Conservation (phyloP, 2,797 vertebrate species). For the Epinephelus malabaricus region DNA sequence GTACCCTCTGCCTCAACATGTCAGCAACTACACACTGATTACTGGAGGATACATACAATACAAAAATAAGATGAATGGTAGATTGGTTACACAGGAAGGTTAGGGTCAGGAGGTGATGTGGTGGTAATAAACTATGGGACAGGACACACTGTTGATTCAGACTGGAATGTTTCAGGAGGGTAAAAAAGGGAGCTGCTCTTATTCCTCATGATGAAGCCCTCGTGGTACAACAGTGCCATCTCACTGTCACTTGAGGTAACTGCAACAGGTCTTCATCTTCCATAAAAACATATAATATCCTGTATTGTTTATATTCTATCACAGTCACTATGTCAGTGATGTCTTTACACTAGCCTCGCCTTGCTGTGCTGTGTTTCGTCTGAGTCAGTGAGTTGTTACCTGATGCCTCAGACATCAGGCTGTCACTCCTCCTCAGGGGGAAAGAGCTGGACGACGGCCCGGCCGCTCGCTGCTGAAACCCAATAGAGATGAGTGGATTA, state of each 20-base stretch:
- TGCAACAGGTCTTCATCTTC: not conserved
- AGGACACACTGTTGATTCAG: too few species aligned
- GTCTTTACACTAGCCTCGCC: not conserved
- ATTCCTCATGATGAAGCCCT: not conserved
- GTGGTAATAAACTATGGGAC: too few species aligned
- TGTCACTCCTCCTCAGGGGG: constrained; percentile 90
- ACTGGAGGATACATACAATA: too few species aligned
- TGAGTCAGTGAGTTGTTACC: constrained; percentile 81
- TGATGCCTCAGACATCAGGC: constrained; percentile 90
- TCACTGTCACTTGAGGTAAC: constrained; percentile 12
- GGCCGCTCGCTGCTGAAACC: constrained; percentile 83
- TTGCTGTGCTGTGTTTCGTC: constrained; percentile 1
- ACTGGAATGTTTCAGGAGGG: too few species aligned
- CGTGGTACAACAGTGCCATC: constrained; percentile 18
- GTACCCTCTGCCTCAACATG: too few species aligned
- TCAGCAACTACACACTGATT: too few species aligned
- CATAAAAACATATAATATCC: not conserved
- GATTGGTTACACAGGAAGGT: too few species aligned
- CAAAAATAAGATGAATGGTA: too few species aligned
- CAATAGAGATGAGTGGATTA: constrained; percentile 51
- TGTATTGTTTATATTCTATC: constrained; percentile 1
- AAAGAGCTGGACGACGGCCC: constrained; percentile 79
- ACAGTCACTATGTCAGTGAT: not conserved
- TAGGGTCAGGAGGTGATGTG: too few species aligned
- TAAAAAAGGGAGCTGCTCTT: not conserved